Conservation (phyloP, 2,113 vertebrate species). For the Phrynosoma blainvillii region DNA sequence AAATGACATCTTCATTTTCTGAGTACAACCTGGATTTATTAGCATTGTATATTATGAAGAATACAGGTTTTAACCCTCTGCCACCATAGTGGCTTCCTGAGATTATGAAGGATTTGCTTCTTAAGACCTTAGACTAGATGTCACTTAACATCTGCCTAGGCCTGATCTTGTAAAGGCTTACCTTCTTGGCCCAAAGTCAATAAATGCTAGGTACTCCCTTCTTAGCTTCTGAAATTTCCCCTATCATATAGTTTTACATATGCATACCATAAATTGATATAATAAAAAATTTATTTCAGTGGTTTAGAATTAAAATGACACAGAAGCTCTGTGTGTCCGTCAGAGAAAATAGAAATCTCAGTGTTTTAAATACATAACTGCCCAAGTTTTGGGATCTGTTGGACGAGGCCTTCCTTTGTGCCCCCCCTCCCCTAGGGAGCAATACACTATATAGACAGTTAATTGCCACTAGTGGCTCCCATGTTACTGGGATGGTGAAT, state of each 20-base stretch:
- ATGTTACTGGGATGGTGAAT: no score
- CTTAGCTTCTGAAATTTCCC: no score
- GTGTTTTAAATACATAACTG: neutral
- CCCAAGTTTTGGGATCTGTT: no score
- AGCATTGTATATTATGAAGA: neutral
- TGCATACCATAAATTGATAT: neutral
- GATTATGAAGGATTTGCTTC: neutral
- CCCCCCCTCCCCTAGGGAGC: no score
- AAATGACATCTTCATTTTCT: neutral
- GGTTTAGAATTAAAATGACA: neutral
- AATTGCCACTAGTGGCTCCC: no score
- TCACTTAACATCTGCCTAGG: neutral
- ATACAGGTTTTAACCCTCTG: neutral
- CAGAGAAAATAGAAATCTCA: neutral
- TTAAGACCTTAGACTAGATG: neutral
- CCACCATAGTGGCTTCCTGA: neutral
- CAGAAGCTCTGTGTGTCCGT: neutral
- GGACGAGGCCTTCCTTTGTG: no score
- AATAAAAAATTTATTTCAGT: neutral
- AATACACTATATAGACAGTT: no score
- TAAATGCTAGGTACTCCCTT: neutral
- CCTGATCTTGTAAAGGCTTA: neutral
- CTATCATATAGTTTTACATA: neutral
- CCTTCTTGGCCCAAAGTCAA: neutral
- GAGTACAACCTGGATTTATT: neutral